phyloP scores from a whole-genome alignment of 2,797 vertebrate genomes.

The Nannoperca obscura region DNA sequence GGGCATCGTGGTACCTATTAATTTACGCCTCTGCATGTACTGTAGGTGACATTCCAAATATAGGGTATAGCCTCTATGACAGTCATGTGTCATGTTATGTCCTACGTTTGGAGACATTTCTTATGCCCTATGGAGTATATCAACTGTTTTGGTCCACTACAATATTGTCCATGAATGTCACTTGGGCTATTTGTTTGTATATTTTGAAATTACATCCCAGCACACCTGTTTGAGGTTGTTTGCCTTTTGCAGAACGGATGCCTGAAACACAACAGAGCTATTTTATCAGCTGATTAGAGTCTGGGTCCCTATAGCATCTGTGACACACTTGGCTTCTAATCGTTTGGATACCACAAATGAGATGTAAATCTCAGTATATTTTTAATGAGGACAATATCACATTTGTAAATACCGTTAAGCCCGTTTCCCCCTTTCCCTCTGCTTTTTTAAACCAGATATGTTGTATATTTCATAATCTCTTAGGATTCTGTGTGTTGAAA shows the following conservation, averaged over 20 bases:
- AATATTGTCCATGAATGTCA: slow-evolving; percentile 38
- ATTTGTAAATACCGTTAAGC: slow-evolving; percentile 77
- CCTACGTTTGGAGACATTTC: background rate
- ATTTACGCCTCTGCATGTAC: slow-evolving; percentile 24
- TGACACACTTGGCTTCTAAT: slow-evolving; percentile 30
- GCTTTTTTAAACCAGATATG: slow-evolving; percentile 54
- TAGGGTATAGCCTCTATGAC: background rate
- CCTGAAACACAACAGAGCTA: slow-evolving; percentile 20
- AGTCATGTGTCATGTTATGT: background rate
- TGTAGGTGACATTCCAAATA: slow-evolving; percentile 21
- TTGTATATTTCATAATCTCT: slow-evolving; percentile 74
- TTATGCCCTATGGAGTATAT: background rate
- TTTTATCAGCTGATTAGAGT: slow-evolving; percentile 8
- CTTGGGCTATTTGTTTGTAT: slow-evolving; percentile 49
- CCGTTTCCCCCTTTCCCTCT: slow-evolving; percentile 2
- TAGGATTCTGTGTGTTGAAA: slow-evolving; percentile 55
- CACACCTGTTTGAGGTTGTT: slow-evolving; percentile 19
- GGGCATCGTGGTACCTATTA: slow-evolving; percentile 11
- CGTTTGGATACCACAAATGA: slow-evolving; percentile 45
- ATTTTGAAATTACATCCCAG: slow-evolving; percentile 33
- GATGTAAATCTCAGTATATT: slow-evolving; percentile 47
- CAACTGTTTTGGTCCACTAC: background rate
- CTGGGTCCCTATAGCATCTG: slow-evolving; percentile 2
- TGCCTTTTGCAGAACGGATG: slow-evolving; percentile 28
- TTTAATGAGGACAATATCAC: slow-evolving; percentile 48